phyloP scores from a whole-genome alignment of 92 coral and sea anemone species.

The Palythoa grandis region DNA sequence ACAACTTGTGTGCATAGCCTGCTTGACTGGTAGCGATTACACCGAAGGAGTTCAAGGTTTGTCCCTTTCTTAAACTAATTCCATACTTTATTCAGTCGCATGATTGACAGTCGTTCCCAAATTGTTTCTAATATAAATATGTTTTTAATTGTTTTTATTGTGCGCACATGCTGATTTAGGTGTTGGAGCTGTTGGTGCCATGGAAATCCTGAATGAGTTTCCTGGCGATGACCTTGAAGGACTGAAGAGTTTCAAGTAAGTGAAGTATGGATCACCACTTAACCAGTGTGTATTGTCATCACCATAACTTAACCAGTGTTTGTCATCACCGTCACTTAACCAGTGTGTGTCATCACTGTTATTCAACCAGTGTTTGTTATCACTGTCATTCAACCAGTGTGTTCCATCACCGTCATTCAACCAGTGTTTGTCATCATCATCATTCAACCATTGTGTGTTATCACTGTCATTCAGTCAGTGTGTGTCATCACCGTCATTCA shows the following conservation, averaged over 20 bases:
- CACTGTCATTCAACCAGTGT: too few relatives aligned
- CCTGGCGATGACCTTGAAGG: slow-evolving; percentile 81
- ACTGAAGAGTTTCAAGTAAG: slow-evolving; percentile 82
- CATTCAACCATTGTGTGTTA: too few relatives aligned
- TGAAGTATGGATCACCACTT: not conserved
- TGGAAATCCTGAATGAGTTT: slow-evolving; percentile 93
- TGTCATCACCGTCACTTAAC: too few relatives aligned
- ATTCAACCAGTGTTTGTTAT: too few relatives aligned
- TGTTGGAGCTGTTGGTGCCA: slow-evolving; percentile 90
- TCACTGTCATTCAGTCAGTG: too few relatives aligned
- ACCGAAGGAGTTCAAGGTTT: slow-evolving; percentile 95
- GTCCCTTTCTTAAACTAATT: not conserved
- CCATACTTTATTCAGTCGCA: too few relatives aligned
- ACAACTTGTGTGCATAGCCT: slow-evolving; percentile 85
- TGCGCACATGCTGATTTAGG: slow-evolving; percentile 48
- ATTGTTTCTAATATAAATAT: not conserved
- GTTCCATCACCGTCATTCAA: too few relatives aligned
- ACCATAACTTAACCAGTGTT: too few relatives aligned
- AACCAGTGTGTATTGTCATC: too few relatives aligned
- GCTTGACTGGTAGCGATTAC: slow-evolving; percentile 96
- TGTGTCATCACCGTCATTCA: too few relatives aligned
- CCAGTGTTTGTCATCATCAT: too few relatives aligned
- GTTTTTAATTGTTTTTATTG: not conserved
- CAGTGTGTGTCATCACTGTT: too few relatives aligned
- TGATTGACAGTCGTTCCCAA: not conserved